These are phyloP conservation scores for Dreissena rostriformis DNA, from an alignment of 1,140 invertebrate genomes.

Conservation along the genomic window DNA sequence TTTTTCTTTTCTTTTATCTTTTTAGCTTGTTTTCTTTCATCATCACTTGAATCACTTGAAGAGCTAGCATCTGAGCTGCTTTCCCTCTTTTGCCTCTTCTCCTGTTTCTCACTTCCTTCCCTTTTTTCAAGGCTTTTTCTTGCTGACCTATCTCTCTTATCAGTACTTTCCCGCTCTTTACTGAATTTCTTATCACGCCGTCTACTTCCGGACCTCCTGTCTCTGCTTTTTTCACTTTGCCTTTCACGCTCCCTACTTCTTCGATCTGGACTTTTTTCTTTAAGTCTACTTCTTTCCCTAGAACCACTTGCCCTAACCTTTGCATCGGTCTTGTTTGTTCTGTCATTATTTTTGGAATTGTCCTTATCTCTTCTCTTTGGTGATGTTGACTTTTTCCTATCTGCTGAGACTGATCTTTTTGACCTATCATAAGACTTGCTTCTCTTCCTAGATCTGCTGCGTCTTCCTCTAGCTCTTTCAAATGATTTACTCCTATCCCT, in stretches of 20 bases:
- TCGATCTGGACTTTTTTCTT: background rate
- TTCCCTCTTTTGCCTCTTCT: conserved; percentile 13
- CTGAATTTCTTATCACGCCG: background rate
- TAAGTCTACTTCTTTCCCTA: background rate
- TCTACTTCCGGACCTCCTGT: background rate
- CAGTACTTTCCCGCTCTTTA: conserved; percentile 4
- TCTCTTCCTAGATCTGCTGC: conserved; percentile 32
- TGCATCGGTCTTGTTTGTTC: conserved; percentile 19
- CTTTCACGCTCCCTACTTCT: conserved; percentile 3
- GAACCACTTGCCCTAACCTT: background rate
- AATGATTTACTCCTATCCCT: conserved; percentile 40
- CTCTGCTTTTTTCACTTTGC: conserved; percentile 16
- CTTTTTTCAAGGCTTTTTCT: conserved; percentile 4
- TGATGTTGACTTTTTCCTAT: background rate
- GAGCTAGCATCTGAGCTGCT: background rate
- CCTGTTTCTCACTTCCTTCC: conserved; percentile 3
- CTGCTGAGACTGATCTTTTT: conserved; percentile 15
- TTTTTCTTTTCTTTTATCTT: background rate
- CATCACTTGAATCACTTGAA: conserved; percentile 1
- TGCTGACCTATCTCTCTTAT: conserved; percentile 1
- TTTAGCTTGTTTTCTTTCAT: conserved; percentile 3
- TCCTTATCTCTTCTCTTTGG: conserved; percentile 30
- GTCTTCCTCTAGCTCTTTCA: conserved; percentile 22
- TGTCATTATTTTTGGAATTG: conserved; percentile 18
- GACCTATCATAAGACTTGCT: background rate